Conservation (phyloP, 2,888 invertebrate genomes). For the Eristalinus sepulchralis region DNA sequence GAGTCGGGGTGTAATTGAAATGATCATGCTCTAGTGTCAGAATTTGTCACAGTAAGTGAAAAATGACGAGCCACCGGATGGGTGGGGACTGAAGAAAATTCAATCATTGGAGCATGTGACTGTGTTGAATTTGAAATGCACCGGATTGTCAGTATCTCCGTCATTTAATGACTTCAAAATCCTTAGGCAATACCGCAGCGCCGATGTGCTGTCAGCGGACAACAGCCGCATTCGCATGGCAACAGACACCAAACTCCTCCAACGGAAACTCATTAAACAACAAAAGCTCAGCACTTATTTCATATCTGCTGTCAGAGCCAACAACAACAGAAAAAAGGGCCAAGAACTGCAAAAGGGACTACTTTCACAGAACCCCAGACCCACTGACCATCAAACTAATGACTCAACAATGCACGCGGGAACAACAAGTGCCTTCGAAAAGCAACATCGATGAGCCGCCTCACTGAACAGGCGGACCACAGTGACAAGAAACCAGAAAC, state of each 20-base stretch:
- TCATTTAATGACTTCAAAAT: too few relatives aligned
- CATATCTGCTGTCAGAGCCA: background rate
- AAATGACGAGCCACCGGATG: conserved; percentile 9
- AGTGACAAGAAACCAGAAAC: conserved; percentile 19
- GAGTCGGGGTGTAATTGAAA: conserved; percentile 71
- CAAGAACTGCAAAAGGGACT: conserved; percentile 14
- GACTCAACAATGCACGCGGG: conserved; percentile 1
- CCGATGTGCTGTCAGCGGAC: too few relatives aligned
- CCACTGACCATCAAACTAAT: conserved; percentile 55
- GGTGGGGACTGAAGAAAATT: background rate
- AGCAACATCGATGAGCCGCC: conserved; percentile 34
- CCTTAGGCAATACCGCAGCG: too few relatives aligned
- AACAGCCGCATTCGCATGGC: background rate
- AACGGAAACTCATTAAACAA: background rate
- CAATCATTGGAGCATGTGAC: too few relatives aligned
- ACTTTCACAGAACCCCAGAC: conserved; percentile 46
- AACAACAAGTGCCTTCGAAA: conserved; percentile 20
- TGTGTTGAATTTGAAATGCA: too few relatives aligned
- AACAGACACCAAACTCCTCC: background rate
- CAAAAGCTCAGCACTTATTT: background rate
- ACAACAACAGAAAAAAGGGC: background rate
- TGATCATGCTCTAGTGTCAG: conserved; percentile 39
- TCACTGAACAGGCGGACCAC: background rate
- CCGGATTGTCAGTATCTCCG: background rate
- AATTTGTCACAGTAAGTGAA: conserved; percentile 65